Evolutionary conservation across 2,888 invertebrate species (phyloP).

Genomic region (Lamellibrachia satsuma): DNA sequence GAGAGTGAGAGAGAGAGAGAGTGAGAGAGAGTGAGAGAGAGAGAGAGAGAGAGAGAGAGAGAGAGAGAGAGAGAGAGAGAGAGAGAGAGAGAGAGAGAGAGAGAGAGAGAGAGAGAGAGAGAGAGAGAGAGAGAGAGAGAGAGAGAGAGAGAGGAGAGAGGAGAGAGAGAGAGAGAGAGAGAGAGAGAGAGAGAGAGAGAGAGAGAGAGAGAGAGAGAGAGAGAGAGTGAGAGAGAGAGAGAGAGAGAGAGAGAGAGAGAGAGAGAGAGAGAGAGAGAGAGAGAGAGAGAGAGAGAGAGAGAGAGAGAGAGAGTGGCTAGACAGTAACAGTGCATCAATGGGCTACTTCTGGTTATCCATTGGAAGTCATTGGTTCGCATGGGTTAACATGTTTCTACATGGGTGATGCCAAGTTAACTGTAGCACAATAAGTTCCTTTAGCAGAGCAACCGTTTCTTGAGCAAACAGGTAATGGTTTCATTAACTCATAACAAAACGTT

Average conservation of each 20-base stretch:
- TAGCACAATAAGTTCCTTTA: too few species aligned
- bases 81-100: constrained; percentile 24
- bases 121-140: neutral
- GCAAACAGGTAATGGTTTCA: neutral
- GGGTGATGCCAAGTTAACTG: too few species aligned
- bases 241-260: constrained; percentile 34
- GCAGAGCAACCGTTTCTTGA: neutral
- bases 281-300: neutral
- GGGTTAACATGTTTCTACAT: neutral
- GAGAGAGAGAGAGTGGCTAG: neutral
- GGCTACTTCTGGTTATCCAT: neutral
- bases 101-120: neutral
- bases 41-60: neutral
- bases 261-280: neutral
- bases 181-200: constrained; percentile 38
- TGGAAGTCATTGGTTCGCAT: neutral
- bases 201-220: constrained; percentile 38
- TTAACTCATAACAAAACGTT: too few species aligned
- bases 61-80: neutral
- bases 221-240: constrained; percentile 43
- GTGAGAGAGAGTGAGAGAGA: constrained; percentile 21
- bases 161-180: constrained; percentile 35
- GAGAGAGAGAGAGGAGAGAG: constrained; percentile 29
- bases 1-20: neutral
- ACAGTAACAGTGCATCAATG: neutral